A percentile compares a stretch with the other conserved stretches of the same genome.
Evolutionary conservation across 2,797 vertebrate species (phyloP).

Genomic region (Notolabrus celidotus): DNA sequence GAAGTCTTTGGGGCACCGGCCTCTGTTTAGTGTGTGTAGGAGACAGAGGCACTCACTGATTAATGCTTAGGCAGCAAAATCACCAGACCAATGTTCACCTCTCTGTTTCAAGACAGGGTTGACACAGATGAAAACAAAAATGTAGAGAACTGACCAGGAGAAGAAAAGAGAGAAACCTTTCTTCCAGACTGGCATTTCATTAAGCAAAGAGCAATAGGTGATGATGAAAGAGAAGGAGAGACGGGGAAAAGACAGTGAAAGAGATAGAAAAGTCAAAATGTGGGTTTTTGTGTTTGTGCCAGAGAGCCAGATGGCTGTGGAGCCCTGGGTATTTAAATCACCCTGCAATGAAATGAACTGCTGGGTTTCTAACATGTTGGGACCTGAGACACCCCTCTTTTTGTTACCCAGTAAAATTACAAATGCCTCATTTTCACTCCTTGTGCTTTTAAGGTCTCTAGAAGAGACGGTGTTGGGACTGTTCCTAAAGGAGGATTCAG

Average conservation of each 20-base stretch:
- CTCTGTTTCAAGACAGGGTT: constrained; percentile 2
- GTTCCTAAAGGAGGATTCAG: constrained; percentile 8
- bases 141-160: not conserved
- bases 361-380: constrained; percentile 23
- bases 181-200: constrained; percentile 56
- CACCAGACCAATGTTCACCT: constrained; percentile 48
- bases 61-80: constrained; percentile 55
- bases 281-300: constrained; percentile 41
- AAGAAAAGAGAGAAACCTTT: constrained; percentile 40
- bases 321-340: constrained; percentile 53
- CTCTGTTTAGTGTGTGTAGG: constrained; percentile 7
- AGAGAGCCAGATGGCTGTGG: constrained; percentile 49
- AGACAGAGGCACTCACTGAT: constrained; percentile 18
- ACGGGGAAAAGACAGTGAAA: constrained; percentile 1
- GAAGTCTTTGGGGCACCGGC: constrained; percentile 38
- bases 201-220: constrained; percentile 7
- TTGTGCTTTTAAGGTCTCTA: constrained; percentile 11
- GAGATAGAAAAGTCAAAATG: constrained; percentile 19
- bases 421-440: not conserved
- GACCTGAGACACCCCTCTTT: constrained; percentile 18
- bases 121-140: not conserved
- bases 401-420: constrained; percentile 1
- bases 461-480: constrained; percentile 1
- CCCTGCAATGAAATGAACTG: constrained; percentile 41
- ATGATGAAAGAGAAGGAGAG: constrained; percentile 13